Evolutionary conservation across 2,888 invertebrate species (phyloP), one percentile per base, ranked within the genome.

Genomic region (Drosophila pseudotalamancana): DNA sequence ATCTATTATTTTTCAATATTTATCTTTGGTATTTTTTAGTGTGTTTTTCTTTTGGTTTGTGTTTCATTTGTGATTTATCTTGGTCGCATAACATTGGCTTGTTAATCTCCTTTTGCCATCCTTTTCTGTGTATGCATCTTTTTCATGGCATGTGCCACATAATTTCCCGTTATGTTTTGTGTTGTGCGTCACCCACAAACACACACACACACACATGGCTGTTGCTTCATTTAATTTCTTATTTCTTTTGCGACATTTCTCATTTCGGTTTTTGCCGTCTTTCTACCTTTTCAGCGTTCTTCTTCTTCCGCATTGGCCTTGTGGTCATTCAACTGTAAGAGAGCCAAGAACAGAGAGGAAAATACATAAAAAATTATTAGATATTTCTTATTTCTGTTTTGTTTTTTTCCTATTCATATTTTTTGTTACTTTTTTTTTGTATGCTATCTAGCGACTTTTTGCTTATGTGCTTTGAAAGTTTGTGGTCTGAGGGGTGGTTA

Each of bases 311-410:
- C 29, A 53, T 55, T 60, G 74, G 82, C 77, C 77, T 74, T 76
- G 81, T 81, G 77, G 82, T 76, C 81, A 83, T 77, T 81, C 85
- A 85, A 77, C 76, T 85, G 79, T 63, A 50, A 78, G 77, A 78
- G 76, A 83, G 71, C 75, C 77, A 67, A 71, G 51, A 67, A 50
- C 37, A 72, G 45, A 71, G 49, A 60, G 61, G 66, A 66, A 76
- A 75, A 73, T 66, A 70, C 77, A 76, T 68, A 76, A 70, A 72
- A 79, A 78, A 83, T 77, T 86, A 79, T 86, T 85, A 68, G 75
- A 78, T 77, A 73, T 68, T 61, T 74, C 45, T 62, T 50, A 34
- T 62, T 60, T 59, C 56, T 45, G 31, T 50, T 69, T 59, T 63
- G 18, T 39, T 53, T 42, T 59, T 19, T 42, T n/a, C n/a, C n/a